Conservation (phyloP, 2,888 invertebrate species). For the Podotricha telesiphe region DNA sequence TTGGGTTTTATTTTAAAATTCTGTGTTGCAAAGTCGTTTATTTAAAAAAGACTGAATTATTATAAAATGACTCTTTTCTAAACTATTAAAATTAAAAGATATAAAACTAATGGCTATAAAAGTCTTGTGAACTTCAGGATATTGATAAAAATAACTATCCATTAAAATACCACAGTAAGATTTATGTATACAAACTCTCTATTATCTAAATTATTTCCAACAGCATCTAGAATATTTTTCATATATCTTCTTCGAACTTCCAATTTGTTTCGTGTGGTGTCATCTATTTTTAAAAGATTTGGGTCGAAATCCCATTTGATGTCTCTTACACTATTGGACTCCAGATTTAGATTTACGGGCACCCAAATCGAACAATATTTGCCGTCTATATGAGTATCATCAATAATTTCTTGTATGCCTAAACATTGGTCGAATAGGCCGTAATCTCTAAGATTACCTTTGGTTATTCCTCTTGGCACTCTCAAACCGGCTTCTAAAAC, state of each 20-base stretch:
- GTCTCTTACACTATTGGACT: background rate
- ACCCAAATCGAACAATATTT: conserved; percentile 64
- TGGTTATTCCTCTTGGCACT: conserved; percentile 59
- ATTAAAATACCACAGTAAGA: background rate
- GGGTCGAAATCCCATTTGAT: conserved; percentile 12
- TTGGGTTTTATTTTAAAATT: no score
- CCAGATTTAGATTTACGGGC: conserved; percentile 48
- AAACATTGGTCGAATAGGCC: conserved; percentile 65
- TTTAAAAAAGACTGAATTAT: no score
- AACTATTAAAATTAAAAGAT: no score
- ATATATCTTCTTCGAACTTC: conserved; percentile 1
- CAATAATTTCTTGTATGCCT: conserved; percentile 51
- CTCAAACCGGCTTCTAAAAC: conserved; percentile 64
- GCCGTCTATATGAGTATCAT: conserved; percentile 56
- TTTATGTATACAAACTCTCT: conserved; percentile 10
- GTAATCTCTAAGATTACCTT: conserved; percentile 57
- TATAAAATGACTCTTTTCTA: no score
- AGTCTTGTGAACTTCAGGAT: background rate
- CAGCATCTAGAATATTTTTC: conserved; percentile 8
- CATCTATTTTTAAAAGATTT: conserved; percentile 25
- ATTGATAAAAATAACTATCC: no score
- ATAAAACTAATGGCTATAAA: background rate
- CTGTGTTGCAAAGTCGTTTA: no score
- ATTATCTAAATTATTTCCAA: conserved; percentile 16
- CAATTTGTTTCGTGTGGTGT: conserved; percentile 10